Conservation (phyloP, 2,888 invertebrate species). For the Sturmia bella region DNA sequence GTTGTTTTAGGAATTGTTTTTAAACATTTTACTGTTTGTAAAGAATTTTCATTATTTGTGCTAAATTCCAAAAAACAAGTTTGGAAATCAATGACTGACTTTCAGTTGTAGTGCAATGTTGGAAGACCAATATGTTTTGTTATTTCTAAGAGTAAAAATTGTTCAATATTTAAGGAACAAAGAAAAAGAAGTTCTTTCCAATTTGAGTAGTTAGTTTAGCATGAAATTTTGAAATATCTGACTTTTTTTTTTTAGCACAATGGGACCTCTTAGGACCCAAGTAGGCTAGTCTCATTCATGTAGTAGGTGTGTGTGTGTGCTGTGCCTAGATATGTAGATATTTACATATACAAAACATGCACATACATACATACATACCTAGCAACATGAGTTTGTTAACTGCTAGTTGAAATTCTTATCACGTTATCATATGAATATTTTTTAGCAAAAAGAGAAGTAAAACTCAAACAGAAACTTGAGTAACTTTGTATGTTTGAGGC, state of each 20-base stretch:
- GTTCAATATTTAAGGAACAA: too few species aligned
- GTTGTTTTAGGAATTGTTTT: constrained; percentile 28
- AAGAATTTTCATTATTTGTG: constrained; percentile 64
- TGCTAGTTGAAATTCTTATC: constrained; percentile 63
- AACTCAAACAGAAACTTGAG: constrained; percentile 29
- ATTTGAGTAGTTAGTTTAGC: too few species aligned
- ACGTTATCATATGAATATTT: constrained; percentile 48
- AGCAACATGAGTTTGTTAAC: constrained; percentile 1
- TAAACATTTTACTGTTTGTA: constrained; percentile 15
- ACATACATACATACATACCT: neutral
- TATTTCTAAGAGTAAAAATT: neutral
- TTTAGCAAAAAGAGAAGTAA: neutral
- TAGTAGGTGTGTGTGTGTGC: too few species aligned
- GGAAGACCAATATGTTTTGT: constrained; percentile 18
- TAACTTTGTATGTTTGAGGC: constrained; percentile 18
- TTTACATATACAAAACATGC: constrained; percentile 46
- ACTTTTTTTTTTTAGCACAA: too few species aligned
- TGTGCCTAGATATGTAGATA: neutral
- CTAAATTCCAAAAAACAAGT: constrained; percentile 71
- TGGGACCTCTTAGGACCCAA: too few species aligned
- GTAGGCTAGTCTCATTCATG: too few species aligned
- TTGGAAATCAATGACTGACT: constrained; percentile 65
- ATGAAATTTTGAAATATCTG: too few species aligned
- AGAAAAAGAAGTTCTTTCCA: too few species aligned
- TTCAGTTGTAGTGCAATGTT: constrained; percentile 44